Evolutionary conservation across 2,888 invertebrate genomes (phyloP), one percentile per base, ranked within the genome.

Genomic region (Lasius fuliginosus): DNA sequence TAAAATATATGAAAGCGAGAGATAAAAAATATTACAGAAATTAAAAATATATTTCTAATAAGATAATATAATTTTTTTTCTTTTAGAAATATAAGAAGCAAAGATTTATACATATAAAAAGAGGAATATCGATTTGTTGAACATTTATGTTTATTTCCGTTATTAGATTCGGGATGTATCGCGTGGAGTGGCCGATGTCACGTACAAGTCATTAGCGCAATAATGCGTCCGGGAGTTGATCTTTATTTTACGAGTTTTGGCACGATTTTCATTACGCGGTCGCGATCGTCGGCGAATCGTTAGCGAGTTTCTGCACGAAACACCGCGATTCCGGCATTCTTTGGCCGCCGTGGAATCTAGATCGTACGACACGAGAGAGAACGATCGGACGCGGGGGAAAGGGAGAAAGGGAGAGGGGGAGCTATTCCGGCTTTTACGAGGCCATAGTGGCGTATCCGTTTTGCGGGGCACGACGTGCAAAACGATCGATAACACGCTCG

Each of bases 401-500:
- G 79, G 18, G 67, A 60, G 65, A 83, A 53, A 67, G 67, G 68
- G 82, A 69, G 86, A 73, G 30, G 56, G 49, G 84, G 84, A 85
- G 86, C 81, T 89, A 84, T 90, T 90, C 88, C 85, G 86, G 90
- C 90, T 90, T 90, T 90, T 90, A 90, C 90, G 90, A 90, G 88
- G 87, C 89, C 91, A 87, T 88, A 88, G 91, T 87, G 87, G 91
- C 88, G 89, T 92, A 91, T 92, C 91, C 91, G 91, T 91, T 92
- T 92, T 92, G 91, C 89, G 89, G 88, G 90, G 88, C 92, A 91
- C 91, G 91, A 91, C 89, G 92, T 91, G 92, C 92, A 90, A 92
- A 92, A 89, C 93, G 92, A 93, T 93, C 93, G 93, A 93, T 93
- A 93, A 92, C 92, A 91, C 84, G 89, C 91, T 91, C 91, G 91